These are phyloP conservation scores for Amblyornis subalaris DNA, from an alignment of 2,113 vertebrate genomes.

Conservation along the genomic window DNA sequence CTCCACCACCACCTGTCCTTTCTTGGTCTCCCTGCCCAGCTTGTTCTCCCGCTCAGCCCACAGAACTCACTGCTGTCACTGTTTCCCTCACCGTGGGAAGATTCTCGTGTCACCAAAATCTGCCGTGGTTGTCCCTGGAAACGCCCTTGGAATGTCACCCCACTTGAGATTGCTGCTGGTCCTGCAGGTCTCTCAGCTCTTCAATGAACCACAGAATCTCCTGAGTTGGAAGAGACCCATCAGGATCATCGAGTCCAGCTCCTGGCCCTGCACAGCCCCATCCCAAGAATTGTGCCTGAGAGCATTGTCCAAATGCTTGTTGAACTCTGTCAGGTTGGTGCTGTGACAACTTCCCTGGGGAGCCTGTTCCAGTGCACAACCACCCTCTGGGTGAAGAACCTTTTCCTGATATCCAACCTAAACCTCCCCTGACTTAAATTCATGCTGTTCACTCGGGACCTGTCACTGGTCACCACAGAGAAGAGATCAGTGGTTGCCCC, in stretches of 20 bases:
- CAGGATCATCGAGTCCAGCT: neutral
- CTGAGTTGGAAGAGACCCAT: neutral
- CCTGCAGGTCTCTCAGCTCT: neutral
- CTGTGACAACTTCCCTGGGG: too few species aligned
- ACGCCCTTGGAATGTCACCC: neutral
- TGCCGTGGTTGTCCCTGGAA: fast-evolving
- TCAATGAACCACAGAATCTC: neutral
- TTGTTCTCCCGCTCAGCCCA: neutral
- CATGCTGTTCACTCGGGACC: neutral
- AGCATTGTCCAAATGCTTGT: neutral
- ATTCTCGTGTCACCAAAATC: neutral
- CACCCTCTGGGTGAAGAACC: neutral
- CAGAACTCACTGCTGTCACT: neutral
- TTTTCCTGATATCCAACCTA: neutral
- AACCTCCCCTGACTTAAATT: neutral
- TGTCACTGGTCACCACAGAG: neutral
- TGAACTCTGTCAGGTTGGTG: neutral
- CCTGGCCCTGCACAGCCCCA: neutral
- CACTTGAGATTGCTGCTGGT: neutral
- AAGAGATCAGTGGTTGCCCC: neutral
- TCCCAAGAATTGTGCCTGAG: neutral
- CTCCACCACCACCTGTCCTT: neutral
- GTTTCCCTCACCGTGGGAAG: fast-evolving
- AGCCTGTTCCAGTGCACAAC: neutral
- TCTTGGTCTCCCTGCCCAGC: neutral